Percentiles rank a stretch among this genome's conserved stretches.
Conservation (phyloP, 2,113 vertebrate genomes). For the Cichladusa arquata region DNA sequence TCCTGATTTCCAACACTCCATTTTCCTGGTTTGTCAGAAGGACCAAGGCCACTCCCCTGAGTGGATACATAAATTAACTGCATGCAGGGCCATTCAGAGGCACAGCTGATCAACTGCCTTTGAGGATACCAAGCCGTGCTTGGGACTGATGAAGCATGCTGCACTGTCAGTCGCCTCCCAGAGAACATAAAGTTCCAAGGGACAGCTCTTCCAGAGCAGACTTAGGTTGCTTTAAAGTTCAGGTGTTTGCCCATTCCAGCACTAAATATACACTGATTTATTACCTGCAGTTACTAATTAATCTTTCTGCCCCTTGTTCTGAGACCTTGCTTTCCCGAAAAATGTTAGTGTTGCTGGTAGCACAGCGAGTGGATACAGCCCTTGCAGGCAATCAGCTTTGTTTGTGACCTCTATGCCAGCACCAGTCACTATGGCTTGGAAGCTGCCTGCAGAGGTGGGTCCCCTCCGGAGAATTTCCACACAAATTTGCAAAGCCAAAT, state of each 20-base stretch:
- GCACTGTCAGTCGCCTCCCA: neutral
- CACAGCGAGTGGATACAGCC: neutral
- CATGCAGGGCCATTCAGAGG: neutral
- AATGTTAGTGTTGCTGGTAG: neutral
- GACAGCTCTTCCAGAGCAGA: neutral
- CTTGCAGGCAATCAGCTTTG: neutral
- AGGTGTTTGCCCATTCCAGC: neutral
- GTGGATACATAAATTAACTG: neutral
- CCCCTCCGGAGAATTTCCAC: neutral
- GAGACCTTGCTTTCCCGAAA: neutral
- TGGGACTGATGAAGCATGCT: accelerated
- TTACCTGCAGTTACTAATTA: neutral
- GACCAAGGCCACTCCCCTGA: neutral
- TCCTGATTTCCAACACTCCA: neutral
- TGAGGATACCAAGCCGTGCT: neutral
- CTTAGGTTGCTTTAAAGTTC: neutral
- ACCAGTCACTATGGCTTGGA: neutral
- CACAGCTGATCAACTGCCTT: neutral
- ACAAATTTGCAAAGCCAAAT: neutral
- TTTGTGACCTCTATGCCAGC: neutral
- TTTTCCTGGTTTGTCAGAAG: neutral
- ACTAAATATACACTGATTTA: neutral
- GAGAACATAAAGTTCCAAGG: neutral
- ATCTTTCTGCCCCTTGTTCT: neutral
- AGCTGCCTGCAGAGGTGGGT: neutral